Evolutionary conservation across 2,888 invertebrate genomes (phyloP).

Genomic region (Polydrusus pterygomalis): DNA sequence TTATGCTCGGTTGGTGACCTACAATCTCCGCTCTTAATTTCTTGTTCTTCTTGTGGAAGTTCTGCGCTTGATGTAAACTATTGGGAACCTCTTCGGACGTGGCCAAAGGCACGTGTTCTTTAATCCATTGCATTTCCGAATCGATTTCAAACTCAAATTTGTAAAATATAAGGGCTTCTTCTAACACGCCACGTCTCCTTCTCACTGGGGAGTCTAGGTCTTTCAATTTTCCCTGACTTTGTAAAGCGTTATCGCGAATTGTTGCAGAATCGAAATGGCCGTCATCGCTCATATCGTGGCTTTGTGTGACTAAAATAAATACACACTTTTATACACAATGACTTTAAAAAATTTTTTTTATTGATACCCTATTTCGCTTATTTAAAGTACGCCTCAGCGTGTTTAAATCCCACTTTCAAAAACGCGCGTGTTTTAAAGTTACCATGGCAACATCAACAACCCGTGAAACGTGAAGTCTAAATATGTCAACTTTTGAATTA

Average conservation of each 20-base stretch:
- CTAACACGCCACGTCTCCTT: slow-evolving; percentile 83
- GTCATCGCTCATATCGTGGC: slow-evolving; percentile 92
- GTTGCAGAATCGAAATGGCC: slow-evolving; percentile 96
- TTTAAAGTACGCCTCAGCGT: no score
- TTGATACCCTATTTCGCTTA: no score
- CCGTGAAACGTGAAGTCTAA: no score
- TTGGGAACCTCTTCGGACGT: slow-evolving; percentile 84
- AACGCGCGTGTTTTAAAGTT: no score
- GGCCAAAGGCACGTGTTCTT: slow-evolving; percentile 89
- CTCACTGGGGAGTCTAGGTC: slow-evolving; percentile 84
- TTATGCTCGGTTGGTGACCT: slow-evolving; percentile 90
- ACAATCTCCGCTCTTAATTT: slow-evolving; percentile 93
- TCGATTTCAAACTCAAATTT: slow-evolving; percentile 96
- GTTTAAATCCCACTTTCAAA: no score
- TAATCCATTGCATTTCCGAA: slow-evolving; percentile 95
- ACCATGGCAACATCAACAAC: no score
- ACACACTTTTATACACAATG: background rate
- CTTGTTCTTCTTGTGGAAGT: slow-evolving; percentile 93
- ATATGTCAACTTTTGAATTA: no score
- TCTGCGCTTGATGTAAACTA: slow-evolving; percentile 94
- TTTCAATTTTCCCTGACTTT: slow-evolving; percentile 81
- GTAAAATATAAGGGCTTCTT: slow-evolving; percentile 89
- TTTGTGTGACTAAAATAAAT: slow-evolving; percentile 79
- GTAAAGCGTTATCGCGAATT: slow-evolving; percentile 86
- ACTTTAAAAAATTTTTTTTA: no score